Evolutionary conservation across 2,113 vertebrate genomes (phyloP), one percentile per base, ranked within the genome.

Genomic region (Myotis yumanensis): DNA sequence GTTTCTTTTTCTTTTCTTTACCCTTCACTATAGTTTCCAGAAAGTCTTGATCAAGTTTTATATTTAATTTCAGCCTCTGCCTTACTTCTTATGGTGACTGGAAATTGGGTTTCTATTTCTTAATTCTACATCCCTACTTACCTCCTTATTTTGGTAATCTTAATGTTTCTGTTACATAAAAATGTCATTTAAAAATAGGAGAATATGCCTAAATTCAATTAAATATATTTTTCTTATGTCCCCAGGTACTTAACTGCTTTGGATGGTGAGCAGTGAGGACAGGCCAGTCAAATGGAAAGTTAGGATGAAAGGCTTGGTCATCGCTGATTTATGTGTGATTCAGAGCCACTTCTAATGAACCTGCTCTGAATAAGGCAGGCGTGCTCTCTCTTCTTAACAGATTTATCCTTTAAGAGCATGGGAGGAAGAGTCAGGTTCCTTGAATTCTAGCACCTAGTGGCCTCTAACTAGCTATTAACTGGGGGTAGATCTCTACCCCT

Each of bases 21-120:
- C 73, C 32, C 20, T 87, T 85, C 1, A 15, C 3, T 75, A 5
- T 81, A 23, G 40, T 28, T 90, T 43, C 37, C 52, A 89, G 69
- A 85, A 92, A 82, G 23, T 85, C 66, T 54, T 68, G 25, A 46
- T 54, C 52, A 73, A 80, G 66, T 93, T 89, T 93, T 80, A 8
- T 46, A 73, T 66, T 85, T 84, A 40, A 85, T 66, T 14, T n/a
- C 71, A 89, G 46, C 5, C 18, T 66, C 51, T 18, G 15, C 17
- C 17, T 89, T 57, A 51, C 32, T 16, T 93, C 54, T 72, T 88
- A n/a, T 12, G 52, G 35, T n/a, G 25, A 7, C 66, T 84, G 23
- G 18, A 89, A 73, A 80, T 28, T 66, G 15, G 18, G 28, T 57
- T 89, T 57, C 43, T 89, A 37, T 72, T 79, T 72, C 72, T 80